Percentiles rank a stretch among this genome's conserved stretches.
Conservation (phyloP, 2,113 vertebrate genomes). For the Miniopterus natalensis region DNA sequence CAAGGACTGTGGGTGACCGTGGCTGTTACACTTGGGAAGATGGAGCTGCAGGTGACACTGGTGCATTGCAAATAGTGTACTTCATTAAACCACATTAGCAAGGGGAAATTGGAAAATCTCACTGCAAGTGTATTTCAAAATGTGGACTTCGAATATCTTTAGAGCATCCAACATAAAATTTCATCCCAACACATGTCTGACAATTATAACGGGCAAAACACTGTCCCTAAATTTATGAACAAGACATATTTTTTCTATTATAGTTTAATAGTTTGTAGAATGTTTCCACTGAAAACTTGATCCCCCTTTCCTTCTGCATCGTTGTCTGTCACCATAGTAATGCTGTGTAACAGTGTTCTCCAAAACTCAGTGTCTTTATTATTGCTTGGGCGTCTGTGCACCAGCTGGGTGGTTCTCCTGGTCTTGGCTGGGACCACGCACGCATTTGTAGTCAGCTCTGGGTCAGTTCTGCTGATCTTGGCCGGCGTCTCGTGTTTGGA, state of each 20-base stretch:
- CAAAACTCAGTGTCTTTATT: background rate
- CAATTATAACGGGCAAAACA: background rate
- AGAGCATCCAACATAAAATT: background rate
- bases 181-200: background rate
- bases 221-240: background rate
- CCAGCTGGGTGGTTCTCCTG: background rate
- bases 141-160: background rate
- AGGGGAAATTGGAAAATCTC: background rate
- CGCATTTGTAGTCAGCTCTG: background rate
- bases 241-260: background rate
- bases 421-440: background rate
- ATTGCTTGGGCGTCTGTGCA: background rate
- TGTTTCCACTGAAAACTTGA: background rate
- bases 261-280: background rate
- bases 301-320: background rate
- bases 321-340: background rate
- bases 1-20: background rate
- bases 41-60: background rate
- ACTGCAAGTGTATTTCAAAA: background rate
- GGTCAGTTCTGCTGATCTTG: background rate
- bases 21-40: background rate
- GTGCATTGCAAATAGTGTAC: background rate
- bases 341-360: background rate
- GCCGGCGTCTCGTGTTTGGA: background rate
- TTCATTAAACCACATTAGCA: background rate